Evolutionary conservation across 1,140 invertebrate genomes (phyloP).

Genomic region (Ceratina calcarata): DNA sequence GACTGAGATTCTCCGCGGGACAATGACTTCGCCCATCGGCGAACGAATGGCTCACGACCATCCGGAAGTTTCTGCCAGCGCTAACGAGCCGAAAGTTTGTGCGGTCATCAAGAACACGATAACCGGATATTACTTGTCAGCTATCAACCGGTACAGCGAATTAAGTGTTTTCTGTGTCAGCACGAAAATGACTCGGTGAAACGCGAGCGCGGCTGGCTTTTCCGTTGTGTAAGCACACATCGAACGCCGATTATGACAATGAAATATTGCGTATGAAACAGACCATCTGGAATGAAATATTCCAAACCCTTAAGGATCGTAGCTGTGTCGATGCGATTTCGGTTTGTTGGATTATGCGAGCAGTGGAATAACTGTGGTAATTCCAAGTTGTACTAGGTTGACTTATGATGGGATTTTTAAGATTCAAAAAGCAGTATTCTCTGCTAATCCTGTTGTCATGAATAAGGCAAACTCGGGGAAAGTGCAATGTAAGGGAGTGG

Average conservation of each 20-base stretch:
- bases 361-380: too few relatives aligned
- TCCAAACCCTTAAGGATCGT: too few relatives aligned
- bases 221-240: conserved; percentile 14
- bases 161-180: conserved; percentile 70
- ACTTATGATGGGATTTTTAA: too few relatives aligned
- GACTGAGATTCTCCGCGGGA: neutral
- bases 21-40: neutral
- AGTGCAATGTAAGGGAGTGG: too few relatives aligned
- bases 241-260: conserved; percentile 24
- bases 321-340: too few relatives aligned
- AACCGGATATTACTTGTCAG: conserved; percentile 74
- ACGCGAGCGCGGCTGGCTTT: conserved; percentile 35
- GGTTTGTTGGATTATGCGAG: too few relatives aligned
- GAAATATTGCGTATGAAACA: neutral
- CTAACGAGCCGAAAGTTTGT: conserved; percentile 67
- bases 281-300: too few relatives aligned
- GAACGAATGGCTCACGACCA: conserved; percentile 8
- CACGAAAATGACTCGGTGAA: conserved; percentile 62
- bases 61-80: conserved; percentile 47
- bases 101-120: conserved; percentile 63
- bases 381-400: too few relatives aligned
- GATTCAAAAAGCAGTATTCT: too few relatives aligned
- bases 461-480: too few relatives aligned
- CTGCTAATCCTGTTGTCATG: too few relatives aligned
- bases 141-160: conserved; percentile 51